Base-by-base conservation (phyloP, 2,888 invertebrate species). In the Limnephilus marmoratus region DNA sequence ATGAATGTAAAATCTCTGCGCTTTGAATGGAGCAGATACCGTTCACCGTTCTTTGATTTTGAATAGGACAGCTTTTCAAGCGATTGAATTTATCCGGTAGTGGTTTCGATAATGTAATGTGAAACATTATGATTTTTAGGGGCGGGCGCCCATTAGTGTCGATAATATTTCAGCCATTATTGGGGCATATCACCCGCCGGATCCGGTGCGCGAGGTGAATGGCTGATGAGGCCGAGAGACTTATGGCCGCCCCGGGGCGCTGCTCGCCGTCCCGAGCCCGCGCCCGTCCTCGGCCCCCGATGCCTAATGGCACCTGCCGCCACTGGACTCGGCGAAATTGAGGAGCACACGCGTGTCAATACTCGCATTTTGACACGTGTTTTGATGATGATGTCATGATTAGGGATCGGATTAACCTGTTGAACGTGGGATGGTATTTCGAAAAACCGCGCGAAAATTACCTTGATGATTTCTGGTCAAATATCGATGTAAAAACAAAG, bases 241-340 rank as follows among this genome's bases (percentile, higher is more conserved):
- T 92, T 91, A 92, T 90, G 91, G 81, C 85, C 85, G 91, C 92
- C 92, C 91, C 41, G 85, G 85, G 92, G 91, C 49, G 34, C 18
- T 29, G 34, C 24, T 85, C 13, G 37, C 37, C 34, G 34, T 24
- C 85, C 82, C 82, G 82, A 31, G 34, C 83, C 83, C 18, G 34
- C 37, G 29, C 34, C 13, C 24, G 85, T 5, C 41, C 68, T 4
- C 68, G 68, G 68, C 68, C 68, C 68, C 68, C 24, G 68, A 68
- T n/a, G 68, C 24, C 68, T 68, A 68, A 68, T 68, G 68, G 68
- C 68, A 68, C 68, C 68, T 68, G 68, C 68, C 68, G 68, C 68
- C 68, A 68, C 68, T 68, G 68, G 68, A 68, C 68, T 68, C 24
- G 24, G 68, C 68, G 24, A 68, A 68, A 68, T 68, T 68, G 24